Conservation (phyloP, 2,113 vertebrate species). For the Atractosteus spatula region DNA sequence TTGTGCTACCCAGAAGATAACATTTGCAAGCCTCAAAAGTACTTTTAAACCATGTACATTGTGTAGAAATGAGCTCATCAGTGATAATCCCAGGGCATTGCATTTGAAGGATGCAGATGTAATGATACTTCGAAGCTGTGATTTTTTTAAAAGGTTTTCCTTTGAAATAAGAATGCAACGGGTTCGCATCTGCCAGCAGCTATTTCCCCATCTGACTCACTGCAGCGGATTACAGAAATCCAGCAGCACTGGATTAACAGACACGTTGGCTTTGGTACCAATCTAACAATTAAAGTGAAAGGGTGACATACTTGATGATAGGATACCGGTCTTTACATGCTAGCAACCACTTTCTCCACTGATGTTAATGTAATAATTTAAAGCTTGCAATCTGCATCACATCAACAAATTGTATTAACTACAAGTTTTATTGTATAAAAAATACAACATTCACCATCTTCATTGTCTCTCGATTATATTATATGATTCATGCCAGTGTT, state of each 20-base stretch:
- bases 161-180: constrained; percentile 8
- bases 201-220: constrained; percentile 21
- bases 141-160: not conserved
- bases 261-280: constrained; percentile 16
- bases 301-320: too few species aligned
- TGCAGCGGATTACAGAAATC: constrained; percentile 39
- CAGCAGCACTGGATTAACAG: constrained; percentile 33
- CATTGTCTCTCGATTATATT: too few species aligned
- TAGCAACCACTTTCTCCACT: too few species aligned
- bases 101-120: not conserved
- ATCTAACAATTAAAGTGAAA: constrained; percentile 15
- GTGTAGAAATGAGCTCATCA: not conserved
- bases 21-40: not conserved
- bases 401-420: too few species aligned
- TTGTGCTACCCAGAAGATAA: not conserved
- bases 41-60: not conserved
- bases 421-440: too few species aligned
- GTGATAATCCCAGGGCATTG: not conserved
- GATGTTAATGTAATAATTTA: too few species aligned
- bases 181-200: not conserved
- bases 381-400: too few species aligned
- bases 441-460: too few species aligned
- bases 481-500: too few species aligned
- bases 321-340: too few species aligned
- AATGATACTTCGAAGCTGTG: not conserved